Percentiles rank a stretch among this genome's conserved stretches.
Conservation (phyloP, 1,140 invertebrate species). For the Hypothenemus hampei region DNA sequence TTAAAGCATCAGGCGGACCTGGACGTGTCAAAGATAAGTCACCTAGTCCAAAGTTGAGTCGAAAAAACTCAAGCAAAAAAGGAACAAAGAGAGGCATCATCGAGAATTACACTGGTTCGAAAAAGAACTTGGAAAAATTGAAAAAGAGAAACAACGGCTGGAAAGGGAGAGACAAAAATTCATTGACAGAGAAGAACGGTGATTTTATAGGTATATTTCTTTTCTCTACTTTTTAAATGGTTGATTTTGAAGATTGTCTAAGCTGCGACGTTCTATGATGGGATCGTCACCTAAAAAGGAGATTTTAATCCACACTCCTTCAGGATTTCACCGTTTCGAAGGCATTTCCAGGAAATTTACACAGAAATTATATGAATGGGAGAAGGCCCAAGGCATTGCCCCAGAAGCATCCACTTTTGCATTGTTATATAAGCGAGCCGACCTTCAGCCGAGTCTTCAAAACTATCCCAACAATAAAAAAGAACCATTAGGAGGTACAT, state of each 20-base stretch:
- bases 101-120: conserved; percentile 56
- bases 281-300: conserved; percentile 56
- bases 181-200: conserved; percentile 55
- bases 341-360: conserved; percentile 84
- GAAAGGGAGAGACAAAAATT: conserved; percentile 58
- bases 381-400: conserved; percentile 73
- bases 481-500: no score
- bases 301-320: conserved; percentile 73
- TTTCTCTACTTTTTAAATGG: neutral
- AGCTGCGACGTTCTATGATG: conserved; percentile 55
- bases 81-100: conserved; percentile 35
- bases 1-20: conserved; percentile 54
- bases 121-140: conserved; percentile 57
- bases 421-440: conserved; percentile 62
- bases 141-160: conserved; percentile 57
- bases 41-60: conserved; percentile 42
- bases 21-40: conserved; percentile 39
- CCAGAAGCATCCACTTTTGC: conserved; percentile 78
- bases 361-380: conserved; percentile 86
- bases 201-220: neutral
- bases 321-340: conserved; percentile 75
- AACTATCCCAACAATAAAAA: no score
- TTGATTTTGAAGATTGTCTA: conserved; percentile 51
- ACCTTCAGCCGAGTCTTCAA: no score
- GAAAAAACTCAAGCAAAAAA: conserved; percentile 31